Percentiles rank a stretch among this genome's conserved stretches.
Evolutionary conservation across 2,113 vertebrate species (phyloP).

Genomic region (Sylvietta virens): DNA sequence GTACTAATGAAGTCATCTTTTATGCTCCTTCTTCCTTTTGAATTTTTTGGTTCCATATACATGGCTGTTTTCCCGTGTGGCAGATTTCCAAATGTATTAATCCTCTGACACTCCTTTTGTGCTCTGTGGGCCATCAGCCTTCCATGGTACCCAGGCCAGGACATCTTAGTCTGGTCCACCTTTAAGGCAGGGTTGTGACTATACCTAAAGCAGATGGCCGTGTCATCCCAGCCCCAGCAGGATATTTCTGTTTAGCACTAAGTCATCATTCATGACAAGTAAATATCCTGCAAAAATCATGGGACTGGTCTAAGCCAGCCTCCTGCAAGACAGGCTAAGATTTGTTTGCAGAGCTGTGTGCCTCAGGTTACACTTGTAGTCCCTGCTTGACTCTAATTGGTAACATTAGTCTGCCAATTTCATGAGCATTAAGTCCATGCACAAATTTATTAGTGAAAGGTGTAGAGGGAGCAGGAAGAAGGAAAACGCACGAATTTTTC

Average conservation of each 20-base stretch:
- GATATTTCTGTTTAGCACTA: neutral
- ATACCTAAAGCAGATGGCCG: slow-evolving; percentile 5
- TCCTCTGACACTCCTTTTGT: neutral
- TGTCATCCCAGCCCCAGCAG: neutral
- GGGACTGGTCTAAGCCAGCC: neutral
- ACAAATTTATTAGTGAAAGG: slow-evolving; percentile 38
- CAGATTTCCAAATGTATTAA: neutral
- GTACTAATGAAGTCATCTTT: neutral
- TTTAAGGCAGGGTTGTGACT: neutral
- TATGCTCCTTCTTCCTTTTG: neutral
- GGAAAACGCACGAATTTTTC: slow-evolving; percentile 19
- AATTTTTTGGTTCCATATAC: neutral
- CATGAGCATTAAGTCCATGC: slow-evolving; percentile 21
- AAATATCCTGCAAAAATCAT: slow-evolving; percentile 22
- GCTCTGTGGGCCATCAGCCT: neutral
- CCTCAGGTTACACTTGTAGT: slow-evolving; percentile 8
- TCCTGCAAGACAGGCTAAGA: slow-evolving; percentile 19
- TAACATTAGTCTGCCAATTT: slow-evolving; percentile 50
- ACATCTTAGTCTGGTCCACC: neutral
- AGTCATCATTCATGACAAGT: neutral
- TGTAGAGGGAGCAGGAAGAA: slow-evolving; percentile 8
- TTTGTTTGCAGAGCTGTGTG: slow-evolving; percentile 35
- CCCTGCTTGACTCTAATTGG: slow-evolving; percentile 52
- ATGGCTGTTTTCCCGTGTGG: neutral
- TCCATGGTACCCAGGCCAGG: neutral